phyloP scores from a whole-genome alignment of 2,113 vertebrate genomes.

The Gymnorhina tibicen region DNA sequence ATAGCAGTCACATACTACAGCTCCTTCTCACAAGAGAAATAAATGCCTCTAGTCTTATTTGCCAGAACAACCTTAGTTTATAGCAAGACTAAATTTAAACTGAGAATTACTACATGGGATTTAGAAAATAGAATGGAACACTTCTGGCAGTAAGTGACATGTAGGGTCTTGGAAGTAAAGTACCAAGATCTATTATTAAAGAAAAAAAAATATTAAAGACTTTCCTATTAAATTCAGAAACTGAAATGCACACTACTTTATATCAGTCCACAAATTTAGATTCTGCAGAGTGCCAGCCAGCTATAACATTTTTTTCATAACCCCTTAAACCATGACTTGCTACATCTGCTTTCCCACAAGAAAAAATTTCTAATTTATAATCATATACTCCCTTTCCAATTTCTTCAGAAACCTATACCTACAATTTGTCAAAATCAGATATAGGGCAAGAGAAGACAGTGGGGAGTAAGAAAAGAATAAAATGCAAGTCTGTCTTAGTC shows the following conservation, averaged over 20 bases:
- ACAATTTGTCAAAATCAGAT: background rate
- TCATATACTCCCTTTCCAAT: background rate
- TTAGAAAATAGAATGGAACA: conserved; percentile 15
- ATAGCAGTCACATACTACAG: background rate
- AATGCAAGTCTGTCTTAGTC: background rate
- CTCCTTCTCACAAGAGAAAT: conserved; percentile 38
- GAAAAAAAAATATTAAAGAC: background rate
- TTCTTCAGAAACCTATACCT: background rate
- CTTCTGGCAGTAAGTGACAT: background rate
- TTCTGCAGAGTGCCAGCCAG: background rate
- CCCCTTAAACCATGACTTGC: background rate
- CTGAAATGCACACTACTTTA: background rate
- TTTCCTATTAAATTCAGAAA: conserved; percentile 15
- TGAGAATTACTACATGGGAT: conserved; percentile 22
- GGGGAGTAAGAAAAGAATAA: background rate
- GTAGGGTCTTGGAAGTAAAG: conserved; percentile 15
- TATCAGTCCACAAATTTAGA: background rate
- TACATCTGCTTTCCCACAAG: conserved; percentile 30
- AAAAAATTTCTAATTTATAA: background rate
- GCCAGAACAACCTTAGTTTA: conserved; percentile 23
- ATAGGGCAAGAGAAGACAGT: background rate
- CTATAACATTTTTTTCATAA: background rate
- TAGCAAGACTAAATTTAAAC: conserved; percentile 40
- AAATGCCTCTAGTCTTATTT: background rate
- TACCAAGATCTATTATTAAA: background rate